Evolutionary conservation across 37 sponge, comb jelly and placozoan genomes (phyloP).

Genomic region (Crambe crambe): DNA sequence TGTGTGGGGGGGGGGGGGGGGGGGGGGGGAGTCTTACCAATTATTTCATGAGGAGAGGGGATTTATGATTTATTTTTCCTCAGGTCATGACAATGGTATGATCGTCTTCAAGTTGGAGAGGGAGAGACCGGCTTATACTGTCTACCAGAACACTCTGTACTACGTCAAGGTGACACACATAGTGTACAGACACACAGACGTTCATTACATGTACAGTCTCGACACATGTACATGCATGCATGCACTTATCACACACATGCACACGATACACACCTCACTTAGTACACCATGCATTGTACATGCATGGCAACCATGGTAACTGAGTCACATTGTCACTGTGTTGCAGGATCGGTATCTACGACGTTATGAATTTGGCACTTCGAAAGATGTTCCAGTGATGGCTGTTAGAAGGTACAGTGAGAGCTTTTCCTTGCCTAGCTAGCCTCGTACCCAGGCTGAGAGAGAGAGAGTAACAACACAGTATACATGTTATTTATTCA

Average conservation of each 20-base stretch:
- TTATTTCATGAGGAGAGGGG: no score
- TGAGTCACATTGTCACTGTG: not conserved
- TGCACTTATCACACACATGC: no score
- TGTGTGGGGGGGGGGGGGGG: conserved; percentile 1
- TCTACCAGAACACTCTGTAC: conserved; percentile 85
- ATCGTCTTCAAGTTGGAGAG: conserved; percentile 97
- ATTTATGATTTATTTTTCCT: not conserved
- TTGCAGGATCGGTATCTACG: conserved; percentile 65
- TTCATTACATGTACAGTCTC: no score
- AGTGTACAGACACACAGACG: no score
- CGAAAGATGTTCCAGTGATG: conserved; percentile 88
- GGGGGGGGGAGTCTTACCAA: not conserved
- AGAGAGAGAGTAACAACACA: not conserved
- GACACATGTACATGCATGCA: no score
- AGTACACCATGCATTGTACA: no score
- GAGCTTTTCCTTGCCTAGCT: not conserved
- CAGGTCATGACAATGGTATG: conserved; percentile 97
- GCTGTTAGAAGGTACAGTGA: conserved; percentile 72
- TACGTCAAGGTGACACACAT: conserved; percentile 85
- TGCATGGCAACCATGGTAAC: no score
- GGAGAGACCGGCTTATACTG: conserved; percentile 94
- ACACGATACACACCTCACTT: no score
- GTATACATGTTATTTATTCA: not conserved
- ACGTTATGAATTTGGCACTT: conserved; percentile 77
- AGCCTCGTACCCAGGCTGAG: not conserved